Base-by-base conservation (phyloP, 1,140 invertebrate genomes). In the Nixonia krombeini region DNA sequence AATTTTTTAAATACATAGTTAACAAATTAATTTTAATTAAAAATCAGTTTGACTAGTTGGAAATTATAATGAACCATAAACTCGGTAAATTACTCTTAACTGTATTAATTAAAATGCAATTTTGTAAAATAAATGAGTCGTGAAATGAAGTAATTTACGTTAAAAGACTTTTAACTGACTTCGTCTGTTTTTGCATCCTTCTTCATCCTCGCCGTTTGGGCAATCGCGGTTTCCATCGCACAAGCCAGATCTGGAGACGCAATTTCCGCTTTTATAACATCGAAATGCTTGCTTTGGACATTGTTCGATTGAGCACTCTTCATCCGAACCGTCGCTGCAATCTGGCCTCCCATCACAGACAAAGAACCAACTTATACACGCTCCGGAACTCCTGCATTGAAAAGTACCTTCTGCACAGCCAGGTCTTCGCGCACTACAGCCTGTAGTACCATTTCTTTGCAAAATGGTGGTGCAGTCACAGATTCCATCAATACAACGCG, bases 331-430 rank as follows among this genome's bases (percentile, higher is more conserved):
- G 78, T 96, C 96, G 1, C 87, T 82, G 78, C 95, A 97, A 77
- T 97, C 94, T 46, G 89, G 88, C 62, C 93, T 89, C n/a, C 94
- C 94, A 80, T 98, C 96, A 83, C 96, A 98, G 0, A 96, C 91
- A 84, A 96, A 97, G 82, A 93, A 94, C 89, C 92, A 93, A 69
- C 92, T 93, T 72, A 98, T 95, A 82, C 96, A 98, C 1, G 89
- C 87, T 0, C 94, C 94, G 50, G 91, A 91, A 53, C 89, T 90
- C 41, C 93, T 89, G 72, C 93, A 94, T 88, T 94, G 84, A 83
- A 96, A 96, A 1, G 94, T 96, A 29, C 93, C 91, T 3, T 90
- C 87, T 57, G 91, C 87, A 74, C 94, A 96, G 18, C 94, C 94
- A 8, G 89, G 90, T 58, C 88, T 89, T 3, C 86, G 78, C 0